Evolutionary conservation across 2,797 vertebrate genomes (phyloP).

Genomic region (Rallus crepitans): DNA sequence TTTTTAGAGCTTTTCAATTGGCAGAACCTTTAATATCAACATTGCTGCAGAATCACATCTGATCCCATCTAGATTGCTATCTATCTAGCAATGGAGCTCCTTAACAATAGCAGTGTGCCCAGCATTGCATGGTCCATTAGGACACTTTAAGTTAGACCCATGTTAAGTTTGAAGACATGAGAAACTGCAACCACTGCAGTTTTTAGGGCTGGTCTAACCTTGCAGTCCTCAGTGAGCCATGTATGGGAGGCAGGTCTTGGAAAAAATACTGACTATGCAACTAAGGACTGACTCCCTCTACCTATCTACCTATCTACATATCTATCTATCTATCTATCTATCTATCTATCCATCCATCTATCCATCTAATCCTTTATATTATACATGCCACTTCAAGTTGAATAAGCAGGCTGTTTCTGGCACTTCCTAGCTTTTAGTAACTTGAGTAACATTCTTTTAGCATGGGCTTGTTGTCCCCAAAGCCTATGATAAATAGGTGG

Average conservation of each 20-base stretch:
- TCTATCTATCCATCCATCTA: neutral
- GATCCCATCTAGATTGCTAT: neutral
- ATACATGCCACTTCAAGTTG: neutral
- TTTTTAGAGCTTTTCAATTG: neutral
- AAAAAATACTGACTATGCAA: neutral
- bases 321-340: neutral
- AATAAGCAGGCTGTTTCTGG: neutral
- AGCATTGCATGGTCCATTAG: neutral
- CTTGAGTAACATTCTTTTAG: neutral
- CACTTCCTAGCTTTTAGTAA: neutral
- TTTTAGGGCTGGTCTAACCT: neutral
- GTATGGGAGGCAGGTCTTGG: neutral
- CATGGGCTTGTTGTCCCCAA: neutral
- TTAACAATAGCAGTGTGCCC: rapidly evolving
- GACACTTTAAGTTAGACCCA: neutral
- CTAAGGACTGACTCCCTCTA: neutral
- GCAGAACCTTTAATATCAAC: neutral
- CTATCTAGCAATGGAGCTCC: neutral
- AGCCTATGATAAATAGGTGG: neutral
- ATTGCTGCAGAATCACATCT: neutral
- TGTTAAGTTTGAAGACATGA: neutral
- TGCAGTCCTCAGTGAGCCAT: neutral
- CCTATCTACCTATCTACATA: neutral
- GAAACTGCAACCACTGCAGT: neutral
- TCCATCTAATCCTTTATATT: neutral